Conservation (phyloP, 2,888 invertebrate species). For the Morpho achilles region DNA sequence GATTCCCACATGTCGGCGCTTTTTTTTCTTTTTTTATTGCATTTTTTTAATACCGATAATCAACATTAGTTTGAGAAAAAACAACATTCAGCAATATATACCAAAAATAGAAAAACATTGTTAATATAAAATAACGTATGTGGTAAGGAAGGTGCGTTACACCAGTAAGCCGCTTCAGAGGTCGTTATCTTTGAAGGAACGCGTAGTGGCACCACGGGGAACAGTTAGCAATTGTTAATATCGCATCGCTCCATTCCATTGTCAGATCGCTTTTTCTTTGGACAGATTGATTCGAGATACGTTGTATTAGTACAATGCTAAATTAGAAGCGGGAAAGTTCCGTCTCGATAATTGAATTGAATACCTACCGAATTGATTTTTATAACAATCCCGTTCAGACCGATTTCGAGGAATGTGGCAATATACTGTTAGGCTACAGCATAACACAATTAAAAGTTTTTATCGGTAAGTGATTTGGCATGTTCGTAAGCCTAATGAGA, state of each 20-base stretch:
- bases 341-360: conserved; percentile 64
- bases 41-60: too few relatives aligned
- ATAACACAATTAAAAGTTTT: conserved; percentile 10
- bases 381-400: conserved; percentile 60
- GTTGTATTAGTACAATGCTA: conserved; percentile 56
- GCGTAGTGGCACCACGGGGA: conserved; percentile 43
- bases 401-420: conserved; percentile 50
- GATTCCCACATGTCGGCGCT: too few relatives aligned
- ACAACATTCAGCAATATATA: too few relatives aligned
- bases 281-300: conserved; percentile 65
- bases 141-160: conserved; percentile 18
- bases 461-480: conserved; percentile 2
- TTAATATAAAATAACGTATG: conserved; percentile 7
- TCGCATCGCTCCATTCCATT: conserved; percentile 59
- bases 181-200: conserved; percentile 29
- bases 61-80: too few relatives aligned
- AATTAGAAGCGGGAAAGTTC: conserved; percentile 65
- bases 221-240: conserved; percentile 71
- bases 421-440: conserved; percentile 12
- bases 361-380: conserved; percentile 58
- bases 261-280: conserved; percentile 63
- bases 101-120: too few relatives aligned
- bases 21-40: too few relatives aligned
- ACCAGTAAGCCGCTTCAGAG: conserved; percentile 14
- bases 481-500: conserved; percentile 1